Evolutionary conservation across 2,113 vertebrate species (phyloP), one percentile per base, ranked within the genome.

Genomic region (Turnix velox): DNA sequence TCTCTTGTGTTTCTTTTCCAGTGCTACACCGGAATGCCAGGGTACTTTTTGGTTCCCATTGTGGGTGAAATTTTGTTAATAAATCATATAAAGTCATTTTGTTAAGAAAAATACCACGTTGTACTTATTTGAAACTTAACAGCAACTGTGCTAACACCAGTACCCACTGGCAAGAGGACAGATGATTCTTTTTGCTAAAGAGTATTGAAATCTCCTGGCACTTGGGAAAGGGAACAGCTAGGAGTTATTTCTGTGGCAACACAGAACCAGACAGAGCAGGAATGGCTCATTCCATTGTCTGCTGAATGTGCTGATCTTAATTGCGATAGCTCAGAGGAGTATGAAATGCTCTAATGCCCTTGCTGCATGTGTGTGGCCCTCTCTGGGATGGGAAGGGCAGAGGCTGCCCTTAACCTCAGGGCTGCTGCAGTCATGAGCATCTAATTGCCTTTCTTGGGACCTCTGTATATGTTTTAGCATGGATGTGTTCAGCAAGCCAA

Each of bases 271-370:
- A 61, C 88, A 76, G 78, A 86, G 86, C 87, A 82, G 87, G 78
- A 87, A 62, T 48, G 58, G 87, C 42, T 90, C 54, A n/a, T 92
- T 73, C 42, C 63, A 69, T 77, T 90, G 81, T 82, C 87, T 91
- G 74, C 91, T 94, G 80, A 89, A 69, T 87, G 27, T 28, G 77
- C 77, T 2, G 58, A 92, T 96, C 10, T 16, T 45, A 52, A 27
- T 18, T 84, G 49, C 0, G 63, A 91, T 92, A 94, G 91, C 74
- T 89, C 45, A n/a, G 84, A 54, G 74, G 71, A 74, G 63, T 59
- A 57, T 59, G 67, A 71, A 91, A 45, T 91, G 84, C 73, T 80
- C 87, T 93, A 69, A 31, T 91, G 81, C 84, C 87, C 81, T 92
- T 75, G 76, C 73, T 86, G 2, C 33, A 1, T 45, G 77, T 76